Percentiles rank a stretch among this genome's conserved stretches.
Evolutionary conservation across 2,888 invertebrate species (phyloP).

Genomic region (Agrotis puta): DNA sequence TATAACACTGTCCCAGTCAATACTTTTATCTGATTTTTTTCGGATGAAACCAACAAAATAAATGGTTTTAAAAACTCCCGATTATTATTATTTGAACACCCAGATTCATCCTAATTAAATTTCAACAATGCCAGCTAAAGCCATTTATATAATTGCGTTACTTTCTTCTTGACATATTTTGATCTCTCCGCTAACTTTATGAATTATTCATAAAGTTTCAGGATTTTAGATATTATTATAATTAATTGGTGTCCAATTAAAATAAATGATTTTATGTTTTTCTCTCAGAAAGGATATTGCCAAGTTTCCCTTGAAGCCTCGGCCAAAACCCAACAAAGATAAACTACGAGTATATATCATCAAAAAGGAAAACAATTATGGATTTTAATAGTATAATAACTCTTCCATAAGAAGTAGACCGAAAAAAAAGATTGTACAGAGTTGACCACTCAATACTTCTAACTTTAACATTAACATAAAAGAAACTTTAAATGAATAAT

Average conservation of each 20-base stretch:
- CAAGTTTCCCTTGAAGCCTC: too few relatives aligned
- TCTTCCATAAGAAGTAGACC: too few relatives aligned
- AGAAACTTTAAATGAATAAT: too few relatives aligned
- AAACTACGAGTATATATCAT: too few relatives aligned
- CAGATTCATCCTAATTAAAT: slow-evolving; percentile 15
- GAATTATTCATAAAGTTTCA: slow-evolving; percentile 1
- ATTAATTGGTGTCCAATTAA: neutral
- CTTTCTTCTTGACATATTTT: slow-evolving; percentile 6
- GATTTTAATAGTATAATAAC: too few relatives aligned
- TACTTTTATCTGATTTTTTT: neutral
- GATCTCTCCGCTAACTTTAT: neutral
- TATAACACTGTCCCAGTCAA: neutral
- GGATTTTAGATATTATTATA: neutral
- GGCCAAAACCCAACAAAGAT: too few relatives aligned
- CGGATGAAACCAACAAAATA: neutral
- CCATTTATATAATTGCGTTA: slow-evolving; percentile 13
- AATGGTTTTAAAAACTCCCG: neutral
- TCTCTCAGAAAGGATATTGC: too few relatives aligned
- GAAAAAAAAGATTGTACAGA: too few relatives aligned
- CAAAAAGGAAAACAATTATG: too few relatives aligned
- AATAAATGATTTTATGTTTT: too few relatives aligned
- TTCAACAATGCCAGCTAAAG: neutral
- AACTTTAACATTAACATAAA: too few relatives aligned
- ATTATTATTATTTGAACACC: neutral
- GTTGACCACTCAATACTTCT: too few relatives aligned